Conservation (phyloP, 2,113 vertebrate species). For the Nothobranchius furzeri region DNA sequence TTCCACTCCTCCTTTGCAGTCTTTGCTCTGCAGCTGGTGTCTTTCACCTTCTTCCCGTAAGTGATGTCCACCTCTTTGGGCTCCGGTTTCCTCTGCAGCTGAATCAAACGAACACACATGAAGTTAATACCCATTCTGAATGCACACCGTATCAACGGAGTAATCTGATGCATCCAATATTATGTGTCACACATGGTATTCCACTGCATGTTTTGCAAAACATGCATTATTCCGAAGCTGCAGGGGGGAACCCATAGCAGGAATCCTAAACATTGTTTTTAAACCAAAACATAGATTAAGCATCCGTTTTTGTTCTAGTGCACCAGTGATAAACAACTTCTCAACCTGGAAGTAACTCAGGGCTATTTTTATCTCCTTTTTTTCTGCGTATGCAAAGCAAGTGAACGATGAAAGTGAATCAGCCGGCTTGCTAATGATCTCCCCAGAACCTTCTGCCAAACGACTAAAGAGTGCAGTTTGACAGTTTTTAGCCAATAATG, state of each 20-base stretch:
- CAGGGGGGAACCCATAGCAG: slow-evolving; percentile 5
- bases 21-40: slow-evolving; percentile 88
- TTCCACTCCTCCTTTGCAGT: slow-evolving; percentile 92
- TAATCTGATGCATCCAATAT: slow-evolving; percentile 48
- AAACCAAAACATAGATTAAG: not conserved
- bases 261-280: not conserved
- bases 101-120: slow-evolving; percentile 59
- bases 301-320: not conserved
- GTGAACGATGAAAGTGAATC: slow-evolving; percentile 17
- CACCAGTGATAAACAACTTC: not conserved
- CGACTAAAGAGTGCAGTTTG: not conserved
- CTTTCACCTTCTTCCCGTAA: slow-evolving; percentile 90
- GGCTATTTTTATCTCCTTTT: slow-evolving; percentile 11
- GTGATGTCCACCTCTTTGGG: slow-evolving; percentile 87
- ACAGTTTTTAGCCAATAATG: slow-evolving; percentile 14
- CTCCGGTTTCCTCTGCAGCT: slow-evolving; percentile 92
- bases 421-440: slow-evolving; percentile 10
- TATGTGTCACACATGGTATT: slow-evolving; percentile 45
- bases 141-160: slow-evolving; percentile 49
- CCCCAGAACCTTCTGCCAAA: slow-evolving; percentile 19
- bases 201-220: slow-evolving; percentile 53
- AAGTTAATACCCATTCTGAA: slow-evolving; percentile 64
- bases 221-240: slow-evolving; percentile 24
- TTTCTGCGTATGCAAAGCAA: slow-evolving; percentile 3
- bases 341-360: not conserved